A percentile compares a stretch with the other conserved stretches of the same genome.
These are phyloP conservation scores for Chlamydotis undulata DNA, from an alignment of 2,113 vertebrate species.

Conservation along the genomic window DNA sequence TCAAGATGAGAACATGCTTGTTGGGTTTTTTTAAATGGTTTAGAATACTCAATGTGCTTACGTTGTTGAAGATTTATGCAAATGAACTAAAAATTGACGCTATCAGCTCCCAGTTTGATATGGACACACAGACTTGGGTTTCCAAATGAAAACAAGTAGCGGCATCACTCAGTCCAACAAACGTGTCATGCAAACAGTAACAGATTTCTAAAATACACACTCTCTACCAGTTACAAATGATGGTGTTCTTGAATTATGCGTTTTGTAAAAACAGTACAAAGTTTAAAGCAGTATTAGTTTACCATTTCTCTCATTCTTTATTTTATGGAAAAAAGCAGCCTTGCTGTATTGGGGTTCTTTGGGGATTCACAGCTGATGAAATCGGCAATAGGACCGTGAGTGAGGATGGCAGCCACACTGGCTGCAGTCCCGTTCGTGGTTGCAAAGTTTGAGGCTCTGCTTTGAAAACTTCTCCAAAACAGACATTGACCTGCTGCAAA, in stretches of 20 bases:
- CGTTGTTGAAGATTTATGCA: not conserved
- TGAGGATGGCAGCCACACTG: accelerated
- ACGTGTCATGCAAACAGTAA: not conserved
- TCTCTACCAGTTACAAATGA: not conserved
- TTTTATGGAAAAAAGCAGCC: not conserved
- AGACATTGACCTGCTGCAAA: not conserved
- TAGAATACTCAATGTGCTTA: not conserved
- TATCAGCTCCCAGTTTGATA: not conserved
- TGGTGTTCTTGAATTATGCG: accelerated
- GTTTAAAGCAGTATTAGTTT: not conserved
- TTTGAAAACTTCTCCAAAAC: not conserved
- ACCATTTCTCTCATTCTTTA: not conserved
- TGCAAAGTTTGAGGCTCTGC: not conserved
- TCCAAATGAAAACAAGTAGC: not conserved
- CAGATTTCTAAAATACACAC: not conserved
- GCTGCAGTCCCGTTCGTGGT: accelerated
- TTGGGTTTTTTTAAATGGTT: not conserved
- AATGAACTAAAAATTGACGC: not conserved
- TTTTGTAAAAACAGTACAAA: not conserved
- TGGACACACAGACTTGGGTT: not conserved
- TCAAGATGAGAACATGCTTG: not conserved
- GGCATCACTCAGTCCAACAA: not conserved
- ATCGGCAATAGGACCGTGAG: accelerated
- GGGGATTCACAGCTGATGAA: not conserved
- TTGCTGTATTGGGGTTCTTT: not conserved